A percentile compares a stretch with the other conserved stretches of the same genome.
Evolutionary conservation across 2,797 vertebrate genomes (phyloP).

Genomic region (Chaenodraco wilsoni): DNA sequence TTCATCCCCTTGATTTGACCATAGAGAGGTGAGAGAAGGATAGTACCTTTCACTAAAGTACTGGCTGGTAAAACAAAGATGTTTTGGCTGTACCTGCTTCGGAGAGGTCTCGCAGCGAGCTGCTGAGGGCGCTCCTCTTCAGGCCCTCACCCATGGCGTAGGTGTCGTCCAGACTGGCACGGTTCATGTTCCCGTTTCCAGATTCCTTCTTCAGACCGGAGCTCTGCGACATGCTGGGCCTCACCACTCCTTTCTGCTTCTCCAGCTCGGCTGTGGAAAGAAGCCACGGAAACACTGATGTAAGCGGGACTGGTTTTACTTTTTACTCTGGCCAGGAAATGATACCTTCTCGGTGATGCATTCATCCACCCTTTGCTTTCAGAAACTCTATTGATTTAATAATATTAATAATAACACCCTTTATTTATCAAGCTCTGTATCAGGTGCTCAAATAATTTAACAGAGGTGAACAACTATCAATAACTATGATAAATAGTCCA

Average conservation of each 20-base stretch:
- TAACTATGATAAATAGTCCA: no score
- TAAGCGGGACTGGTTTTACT: constrained; percentile 45
- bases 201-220: constrained; percentile 95
- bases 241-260: constrained; percentile 96
- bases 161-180: constrained; percentile 95
- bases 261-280: constrained; percentile 92
- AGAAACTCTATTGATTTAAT: constrained; percentile 22
- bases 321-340: constrained; percentile 14
- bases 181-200: constrained; percentile 89
- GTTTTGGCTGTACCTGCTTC: constrained; percentile 90
- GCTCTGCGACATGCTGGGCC: constrained; percentile 96
- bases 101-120: constrained; percentile 95
- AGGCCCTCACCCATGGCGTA: constrained; percentile 94
- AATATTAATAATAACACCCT: no score
- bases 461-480: no score
- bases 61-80: constrained; percentile 14
- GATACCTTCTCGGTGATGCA: constrained; percentile 8
- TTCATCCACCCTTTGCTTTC: constrained; percentile 4
- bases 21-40: constrained; percentile 42
- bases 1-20: constrained; percentile 65
- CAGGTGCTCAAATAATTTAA: no score
- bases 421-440: no score
- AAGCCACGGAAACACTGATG: constrained; percentile 37
- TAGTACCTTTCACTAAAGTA: constrained; percentile 1
- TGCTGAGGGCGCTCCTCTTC: constrained; percentile 96